Base-by-base conservation (phyloP, 2,113 vertebrate genomes). In the Centropus unirufus region DNA sequence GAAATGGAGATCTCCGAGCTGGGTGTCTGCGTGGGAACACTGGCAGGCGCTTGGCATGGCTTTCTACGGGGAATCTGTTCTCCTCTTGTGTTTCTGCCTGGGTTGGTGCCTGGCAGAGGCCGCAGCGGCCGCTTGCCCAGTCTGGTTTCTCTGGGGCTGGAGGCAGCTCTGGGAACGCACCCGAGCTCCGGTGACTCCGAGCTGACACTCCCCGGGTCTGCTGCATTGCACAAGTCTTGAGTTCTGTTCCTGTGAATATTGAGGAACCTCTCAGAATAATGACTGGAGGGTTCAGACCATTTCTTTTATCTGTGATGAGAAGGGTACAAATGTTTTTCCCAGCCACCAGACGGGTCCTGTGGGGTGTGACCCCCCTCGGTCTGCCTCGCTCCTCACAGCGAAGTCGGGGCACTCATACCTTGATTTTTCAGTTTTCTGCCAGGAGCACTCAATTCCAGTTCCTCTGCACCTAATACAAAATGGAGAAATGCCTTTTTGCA, bases 401-500 rank as follows among this genome's bases (percentile, higher is more conserved):
- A n/a, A 32, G 84, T 24, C n/a, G 10, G 82, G 42, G 73, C 78
- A 93, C 72, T 85, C 80, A 19, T 26, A 64, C 62, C 29, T 46
- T 52, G 93, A 42, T 54, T 94, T 89, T 27, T 58, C 83, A 36
- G 40, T 46, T 78, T 83, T 68, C 87, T 46, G 54, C 57, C 69
- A 30, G 59, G 39, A 83, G 72, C 54, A 36, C 90, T 83, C 81
- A 34, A 0, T 30, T 83, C 36, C 16, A 2, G 40, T 68, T 75
- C 82, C 55, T 39, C n/a, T 55, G 59, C 61, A 39, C 47, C 19
- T 55, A 21, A 59, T 44, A 68, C 87, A 76, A 80, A 92, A 40
- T 30, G 70, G 70, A 95, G 89, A 94, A 91, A 91, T 16, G 83
- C 83, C 92, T 96, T 92, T 98, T 83, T 88, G 72, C 83, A 83